Conservation (phyloP, 2,888 invertebrate species). For the Acanthococcus lagerstroemiae region DNA sequence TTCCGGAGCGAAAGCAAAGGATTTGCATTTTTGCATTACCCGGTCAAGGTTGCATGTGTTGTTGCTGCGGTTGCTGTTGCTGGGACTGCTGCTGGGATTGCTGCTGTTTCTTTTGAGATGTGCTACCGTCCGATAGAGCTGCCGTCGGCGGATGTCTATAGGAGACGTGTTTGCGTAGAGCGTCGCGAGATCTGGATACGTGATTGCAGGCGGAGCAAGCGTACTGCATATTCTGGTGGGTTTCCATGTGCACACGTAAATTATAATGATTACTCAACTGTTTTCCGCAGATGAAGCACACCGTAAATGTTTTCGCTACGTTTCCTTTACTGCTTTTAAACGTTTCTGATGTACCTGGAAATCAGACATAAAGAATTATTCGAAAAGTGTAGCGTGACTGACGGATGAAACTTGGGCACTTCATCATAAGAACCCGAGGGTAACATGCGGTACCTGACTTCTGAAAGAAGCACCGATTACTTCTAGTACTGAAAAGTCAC, state of each 20-base stretch:
- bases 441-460: too few relatives aligned
- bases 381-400: too few relatives aligned
- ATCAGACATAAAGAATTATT: too few relatives aligned
- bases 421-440: too few relatives aligned
- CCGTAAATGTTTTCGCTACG: conserved; percentile 49
- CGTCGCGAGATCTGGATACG: conserved; percentile 77
- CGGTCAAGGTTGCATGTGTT: conserved; percentile 29
- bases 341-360: conserved; percentile 31
- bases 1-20: conserved; percentile 5
- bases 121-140: conserved; percentile 9
- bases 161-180: conserved; percentile 76
- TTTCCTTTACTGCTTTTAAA: conserved; percentile 30
- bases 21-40: conserved; percentile 2
- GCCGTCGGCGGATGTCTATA: conserved; percentile 58
- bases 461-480: too few relatives aligned
- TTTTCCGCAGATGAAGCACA: conserved; percentile 76
- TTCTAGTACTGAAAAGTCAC: too few relatives aligned
- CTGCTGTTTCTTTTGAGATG: conserved; percentile 14
- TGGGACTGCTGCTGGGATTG: not conserved
- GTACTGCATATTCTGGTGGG: conserved; percentile 77
- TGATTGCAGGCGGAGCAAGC: conserved; percentile 79
- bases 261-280: conserved; percentile 85
- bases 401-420: too few relatives aligned
- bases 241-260: conserved; percentile 79
- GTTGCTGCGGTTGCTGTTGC: conserved; percentile 2